phyloP scores from a whole-genome alignment of 1,140 invertebrate genomes.

The Scaptodrosophila lebanonensis region DNA sequence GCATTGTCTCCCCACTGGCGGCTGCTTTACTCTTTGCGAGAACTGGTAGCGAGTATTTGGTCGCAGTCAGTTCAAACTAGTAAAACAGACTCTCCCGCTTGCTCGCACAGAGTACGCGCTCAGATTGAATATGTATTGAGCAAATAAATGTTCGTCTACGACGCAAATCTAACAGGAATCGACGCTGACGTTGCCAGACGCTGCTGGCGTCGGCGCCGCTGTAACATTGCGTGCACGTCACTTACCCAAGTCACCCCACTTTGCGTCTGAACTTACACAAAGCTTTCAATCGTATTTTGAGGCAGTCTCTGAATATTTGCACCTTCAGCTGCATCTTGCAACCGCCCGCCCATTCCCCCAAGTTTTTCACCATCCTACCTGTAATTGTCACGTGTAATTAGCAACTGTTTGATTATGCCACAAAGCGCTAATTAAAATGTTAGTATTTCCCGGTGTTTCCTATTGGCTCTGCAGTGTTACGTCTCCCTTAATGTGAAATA shows the following conservation, averaged over 20 bases:
- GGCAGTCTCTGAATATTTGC: too few species aligned
- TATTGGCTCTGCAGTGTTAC: slow-evolving; percentile 43
- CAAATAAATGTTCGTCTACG: slow-evolving; percentile 59
- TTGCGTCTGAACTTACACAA: too few species aligned
- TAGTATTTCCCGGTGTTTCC: slow-evolving; percentile 47
- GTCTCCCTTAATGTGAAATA: slow-evolving; percentile 59
- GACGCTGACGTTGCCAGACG: too few species aligned
- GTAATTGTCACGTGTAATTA: slow-evolving; percentile 68
- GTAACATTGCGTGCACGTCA: too few species aligned
- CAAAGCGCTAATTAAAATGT: too few species aligned
- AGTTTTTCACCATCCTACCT: too few species aligned
- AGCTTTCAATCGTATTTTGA: too few species aligned
- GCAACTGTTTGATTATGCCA: too few species aligned
- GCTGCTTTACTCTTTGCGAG: slow-evolving; percentile 9
- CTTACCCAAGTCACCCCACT: too few species aligned
- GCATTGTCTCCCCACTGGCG: slow-evolving; percentile 22
- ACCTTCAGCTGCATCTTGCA: too few species aligned
- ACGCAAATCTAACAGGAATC: slow-evolving; percentile 63
- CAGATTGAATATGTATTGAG: slow-evolving; percentile 35
- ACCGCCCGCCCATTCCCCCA: too few species aligned
- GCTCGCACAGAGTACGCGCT: background rate
- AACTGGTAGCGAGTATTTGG: slow-evolving; percentile 51
- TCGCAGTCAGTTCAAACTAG: slow-evolving; percentile 65
- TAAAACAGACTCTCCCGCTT: slow-evolving; percentile 23
- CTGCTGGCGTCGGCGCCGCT: too few species aligned